phyloP scores from a whole-genome alignment of 1,140 invertebrate genomes.

The Eriocheir sinensis region DNA sequence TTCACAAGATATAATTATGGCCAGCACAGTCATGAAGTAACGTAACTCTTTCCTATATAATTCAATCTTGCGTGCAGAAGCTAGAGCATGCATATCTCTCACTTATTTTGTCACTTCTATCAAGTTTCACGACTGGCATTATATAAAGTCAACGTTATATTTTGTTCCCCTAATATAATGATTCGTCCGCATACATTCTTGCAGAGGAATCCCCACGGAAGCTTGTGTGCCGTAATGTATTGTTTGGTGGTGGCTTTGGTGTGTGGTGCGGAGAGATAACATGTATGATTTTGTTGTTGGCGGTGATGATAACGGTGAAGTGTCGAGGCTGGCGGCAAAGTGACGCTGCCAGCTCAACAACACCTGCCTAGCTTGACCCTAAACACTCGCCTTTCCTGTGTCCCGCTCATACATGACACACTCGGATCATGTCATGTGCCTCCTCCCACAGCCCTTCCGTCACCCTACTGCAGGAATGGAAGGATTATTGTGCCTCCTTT shows the following conservation, averaged over 20 bases:
- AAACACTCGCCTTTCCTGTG: constrained; percentile 11
- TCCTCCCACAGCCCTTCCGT: not conserved
- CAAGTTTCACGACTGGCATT: too few species aligned
- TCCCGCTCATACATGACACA: not conserved
- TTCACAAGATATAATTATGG: too few species aligned
- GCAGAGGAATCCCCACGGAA: not conserved
- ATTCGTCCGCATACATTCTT: not conserved
- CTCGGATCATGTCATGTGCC: not conserved
- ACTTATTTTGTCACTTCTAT: too few species aligned
- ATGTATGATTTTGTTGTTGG: too few species aligned
- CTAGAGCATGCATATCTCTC: too few species aligned
- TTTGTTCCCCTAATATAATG: not conserved
- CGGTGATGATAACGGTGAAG: not conserved
- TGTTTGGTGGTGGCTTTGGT: not conserved
- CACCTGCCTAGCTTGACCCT: constrained; percentile 7
- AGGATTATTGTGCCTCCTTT: too few species aligned
- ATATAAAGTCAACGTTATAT: too few species aligned
- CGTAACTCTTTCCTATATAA: too few species aligned
- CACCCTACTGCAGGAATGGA: too few species aligned
- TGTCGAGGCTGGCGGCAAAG: not conserved
- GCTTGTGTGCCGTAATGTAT: not conserved
- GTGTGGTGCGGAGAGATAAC: not conserved
- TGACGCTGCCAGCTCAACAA: not conserved
- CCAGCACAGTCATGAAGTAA: too few species aligned
- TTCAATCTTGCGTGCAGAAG: too few species aligned